phyloP scores from a whole-genome alignment of 2,888 invertebrate genomes.

The Criorhina ranunculi region DNA sequence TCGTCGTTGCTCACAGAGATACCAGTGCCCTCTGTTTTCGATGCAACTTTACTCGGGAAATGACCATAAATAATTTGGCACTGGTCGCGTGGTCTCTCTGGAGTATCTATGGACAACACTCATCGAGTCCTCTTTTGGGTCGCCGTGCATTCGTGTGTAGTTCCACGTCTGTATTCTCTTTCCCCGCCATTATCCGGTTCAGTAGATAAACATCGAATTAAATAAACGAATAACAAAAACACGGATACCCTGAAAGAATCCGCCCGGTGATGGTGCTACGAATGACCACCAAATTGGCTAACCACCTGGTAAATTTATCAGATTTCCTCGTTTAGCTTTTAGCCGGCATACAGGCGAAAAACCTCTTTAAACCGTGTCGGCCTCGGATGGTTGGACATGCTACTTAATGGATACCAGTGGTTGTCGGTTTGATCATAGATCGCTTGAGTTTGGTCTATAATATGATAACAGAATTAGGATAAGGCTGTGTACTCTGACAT shows the following conservation, averaged over 20 bases:
- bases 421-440: not conserved
- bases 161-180: slow-evolving; percentile 28
- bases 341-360: slow-evolving; percentile 25
- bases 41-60: slow-evolving; percentile 61
- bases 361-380: slow-evolving; percentile 9
- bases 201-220: slow-evolving; percentile 60
- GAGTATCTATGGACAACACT: not conserved
- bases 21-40: slow-evolving; percentile 17
- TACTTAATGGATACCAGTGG: slow-evolving; percentile 12
- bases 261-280: slow-evolving; percentile 3
- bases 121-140: not conserved
- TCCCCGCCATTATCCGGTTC: slow-evolving; percentile 59
- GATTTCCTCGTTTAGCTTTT: slow-evolving; percentile 68
- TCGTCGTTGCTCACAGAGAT: slow-evolving; percentile 19
- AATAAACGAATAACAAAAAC: slow-evolving; percentile 64
- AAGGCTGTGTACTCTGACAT: not conserved
- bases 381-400: slow-evolving; percentile 17
- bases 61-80: slow-evolving; percentile 74
- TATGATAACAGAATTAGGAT: not conserved
- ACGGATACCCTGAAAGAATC: slow-evolving; percentile 42
- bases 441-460: not conserved
- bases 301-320: slow-evolving; percentile 73
- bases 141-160: slow-evolving; percentile 16
- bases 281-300: slow-evolving; percentile 62
- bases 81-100: slow-evolving; percentile 37